Base-by-base conservation (phyloP, 2,113 vertebrate species). In the Tricholaema leucomelas region DNA sequence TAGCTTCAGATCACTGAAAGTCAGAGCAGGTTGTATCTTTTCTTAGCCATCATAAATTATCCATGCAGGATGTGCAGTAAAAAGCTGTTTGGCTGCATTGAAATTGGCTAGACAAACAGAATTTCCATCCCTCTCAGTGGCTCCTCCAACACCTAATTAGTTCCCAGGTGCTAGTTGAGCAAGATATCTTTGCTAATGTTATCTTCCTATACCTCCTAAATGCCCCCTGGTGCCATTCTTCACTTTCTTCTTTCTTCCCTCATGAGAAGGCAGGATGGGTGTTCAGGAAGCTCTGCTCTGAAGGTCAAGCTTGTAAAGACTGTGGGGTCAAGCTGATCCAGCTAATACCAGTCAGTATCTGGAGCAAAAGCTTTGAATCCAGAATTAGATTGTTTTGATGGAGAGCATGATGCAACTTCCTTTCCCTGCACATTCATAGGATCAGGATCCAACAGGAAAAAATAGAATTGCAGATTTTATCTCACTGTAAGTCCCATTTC, bases 141-240 rank as follows among this genome's bases (percentile, higher is more conserved):
- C 86, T 96, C 85, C 95, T 94, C 94, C 93, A 96, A 94, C 94
- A 96, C 95, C 93, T 95, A 96, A 96, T 96, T 94, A 95, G 94
- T 60, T 94, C 94, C 91, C 94, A 94, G 93, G 94, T 90, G 90
- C 81, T 94, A n/a, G 93, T 91, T 90, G 93, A 87, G 89, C 75
- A 91, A 94, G 79, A 83, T 69, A 63, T 90, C 91, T 96, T 94
- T 58, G 83, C 93, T 96, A 90, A 94, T 96, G 85, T 77, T 96
- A 70, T 87, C 90, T 91, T 86, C 82, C 69, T 87, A 20, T 78
- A 64, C 64, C 75, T 93, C 75, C 81, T 94, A 87, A 94, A 92
- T 91, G 87, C 76, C 87, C n/a, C 44, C 85, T 38, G 11, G 64
- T 90, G 91, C 93, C 80, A 71, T 92, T 88, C 67, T 66, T 89